These are phyloP conservation scores for Palythoa heliodiscus DNA, from an alignment of 92 coral and sea anemone species.

Conservation along the genomic window DNA sequence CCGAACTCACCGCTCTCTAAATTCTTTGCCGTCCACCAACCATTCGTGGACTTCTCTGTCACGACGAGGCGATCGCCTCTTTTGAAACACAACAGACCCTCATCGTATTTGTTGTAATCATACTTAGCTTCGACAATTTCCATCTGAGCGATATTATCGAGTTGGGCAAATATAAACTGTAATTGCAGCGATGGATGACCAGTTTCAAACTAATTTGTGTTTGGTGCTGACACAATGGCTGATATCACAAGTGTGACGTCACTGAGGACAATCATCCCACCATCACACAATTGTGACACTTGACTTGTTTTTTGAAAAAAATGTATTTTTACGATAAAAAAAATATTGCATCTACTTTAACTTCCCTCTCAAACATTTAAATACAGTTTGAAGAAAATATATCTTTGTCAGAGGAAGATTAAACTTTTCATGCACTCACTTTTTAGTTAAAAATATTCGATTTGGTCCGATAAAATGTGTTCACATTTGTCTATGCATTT, in stretches of 20 bases:
- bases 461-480: no score
- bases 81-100: conserved; percentile 63
- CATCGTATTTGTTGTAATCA: conserved; percentile 68
- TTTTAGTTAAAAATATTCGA: no score
- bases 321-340: no score
- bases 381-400: no score
- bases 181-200: neutral
- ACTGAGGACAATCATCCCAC: neutral
- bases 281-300: neutral
- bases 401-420: no score
- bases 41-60: conserved; percentile 61
- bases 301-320: no score
- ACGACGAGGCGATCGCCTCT: conserved; percentile 81
- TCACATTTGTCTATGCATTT: no score
- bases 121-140: conserved; percentile 83
- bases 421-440: no score
- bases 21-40: conserved; percentile 90
- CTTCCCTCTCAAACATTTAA: no score
- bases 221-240: conserved; percentile 7
- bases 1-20: conserved; percentile 80
- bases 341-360: no score
- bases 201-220: conserved; percentile 9
- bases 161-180: conserved; percentile 17
- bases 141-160: conserved; percentile 48
- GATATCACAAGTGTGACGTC: conserved; percentile 1